Percentiles rank a stretch among this genome's conserved stretches.
These are phyloP conservation scores for Lutjanus argentimaculatus DNA, from an alignment of 2,797 vertebrate genomes.

Conservation along the genomic window DNA sequence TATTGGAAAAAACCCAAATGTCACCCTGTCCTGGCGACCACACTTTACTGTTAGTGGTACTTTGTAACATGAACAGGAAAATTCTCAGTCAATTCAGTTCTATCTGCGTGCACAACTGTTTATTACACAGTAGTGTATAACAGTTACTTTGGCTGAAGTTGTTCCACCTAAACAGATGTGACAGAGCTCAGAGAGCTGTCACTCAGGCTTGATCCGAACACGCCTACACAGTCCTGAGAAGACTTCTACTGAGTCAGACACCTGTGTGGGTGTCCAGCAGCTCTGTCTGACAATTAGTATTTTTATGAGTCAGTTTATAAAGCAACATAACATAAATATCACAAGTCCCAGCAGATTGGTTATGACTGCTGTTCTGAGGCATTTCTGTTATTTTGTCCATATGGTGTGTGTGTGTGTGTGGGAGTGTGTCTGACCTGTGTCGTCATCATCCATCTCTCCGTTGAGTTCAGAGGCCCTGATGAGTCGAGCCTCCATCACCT, in stretches of 20 bases:
- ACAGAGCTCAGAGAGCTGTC: background rate
- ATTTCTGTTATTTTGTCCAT: background rate
- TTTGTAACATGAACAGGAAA: background rate
- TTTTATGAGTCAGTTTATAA: background rate
- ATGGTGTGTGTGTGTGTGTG: background rate
- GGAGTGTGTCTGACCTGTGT: constrained; percentile 85
- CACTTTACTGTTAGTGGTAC: background rate
- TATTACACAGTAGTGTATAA: background rate
- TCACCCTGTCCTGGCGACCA: too few species aligned
- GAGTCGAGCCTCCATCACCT: constrained; percentile 97
- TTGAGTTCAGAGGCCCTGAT: constrained; percentile 95
- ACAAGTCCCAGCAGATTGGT: background rate
- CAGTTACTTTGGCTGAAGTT: background rate
- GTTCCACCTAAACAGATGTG: background rate
- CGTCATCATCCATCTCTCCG: constrained; percentile 93
- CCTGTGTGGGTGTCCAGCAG: constrained; percentile 12
- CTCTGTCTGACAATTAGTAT: background rate
- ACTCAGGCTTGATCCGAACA: background rate
- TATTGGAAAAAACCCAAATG: too few species aligned
- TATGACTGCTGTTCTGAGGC: background rate
- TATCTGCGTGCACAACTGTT: background rate
- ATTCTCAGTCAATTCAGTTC: background rate
- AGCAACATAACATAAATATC: background rate
- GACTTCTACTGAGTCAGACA: constrained; percentile 1
- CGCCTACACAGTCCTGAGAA: background rate